Conservation (phyloP, 92 coral and sea anemone genomes). For the Epizoanthus rinbou region DNA sequence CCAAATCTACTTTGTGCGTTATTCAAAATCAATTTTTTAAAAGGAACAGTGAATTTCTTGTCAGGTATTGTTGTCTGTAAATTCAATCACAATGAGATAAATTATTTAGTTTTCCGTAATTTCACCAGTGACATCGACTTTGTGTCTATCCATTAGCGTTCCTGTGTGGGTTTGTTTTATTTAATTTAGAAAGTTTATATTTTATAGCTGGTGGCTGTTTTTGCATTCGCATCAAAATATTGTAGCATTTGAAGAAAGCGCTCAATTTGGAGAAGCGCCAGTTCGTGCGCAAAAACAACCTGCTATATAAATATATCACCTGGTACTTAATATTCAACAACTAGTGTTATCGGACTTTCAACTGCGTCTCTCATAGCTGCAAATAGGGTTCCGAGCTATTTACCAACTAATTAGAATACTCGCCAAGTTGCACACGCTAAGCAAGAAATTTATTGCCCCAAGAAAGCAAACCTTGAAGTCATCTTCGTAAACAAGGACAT, state of each 20-base stretch:
- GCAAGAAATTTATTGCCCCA: neutral
- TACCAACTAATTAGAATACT: neutral
- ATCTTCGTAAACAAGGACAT: neutral
- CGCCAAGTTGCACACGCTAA: neutral
- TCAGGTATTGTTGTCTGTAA: neutral
- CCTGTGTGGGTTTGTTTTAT: constrained; percentile 3
- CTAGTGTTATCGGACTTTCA: neutral
- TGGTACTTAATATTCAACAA: constrained; percentile 13
- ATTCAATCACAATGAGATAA: neutral
- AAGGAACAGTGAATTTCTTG: neutral
- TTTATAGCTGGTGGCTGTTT: constrained; percentile 34
- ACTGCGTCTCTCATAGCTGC: neutral
- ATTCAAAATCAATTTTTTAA: neutral
- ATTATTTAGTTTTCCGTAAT: neutral
- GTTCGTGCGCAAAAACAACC: neutral
- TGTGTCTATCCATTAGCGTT: constrained; percentile 28
- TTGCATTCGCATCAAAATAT: neutral
- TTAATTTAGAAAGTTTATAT: neutral
- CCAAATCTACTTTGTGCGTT: neutral
- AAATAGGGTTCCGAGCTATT: constrained; percentile 6
- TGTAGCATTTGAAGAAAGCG: neutral
- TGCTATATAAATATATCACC: neutral
- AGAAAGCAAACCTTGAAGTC: neutral
- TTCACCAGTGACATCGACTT: constrained; percentile 2
- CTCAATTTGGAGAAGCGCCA: constrained; percentile 32